Base-by-base conservation (phyloP, 1,140 invertebrate genomes). In the Rhyzopertha dominica region DNA sequence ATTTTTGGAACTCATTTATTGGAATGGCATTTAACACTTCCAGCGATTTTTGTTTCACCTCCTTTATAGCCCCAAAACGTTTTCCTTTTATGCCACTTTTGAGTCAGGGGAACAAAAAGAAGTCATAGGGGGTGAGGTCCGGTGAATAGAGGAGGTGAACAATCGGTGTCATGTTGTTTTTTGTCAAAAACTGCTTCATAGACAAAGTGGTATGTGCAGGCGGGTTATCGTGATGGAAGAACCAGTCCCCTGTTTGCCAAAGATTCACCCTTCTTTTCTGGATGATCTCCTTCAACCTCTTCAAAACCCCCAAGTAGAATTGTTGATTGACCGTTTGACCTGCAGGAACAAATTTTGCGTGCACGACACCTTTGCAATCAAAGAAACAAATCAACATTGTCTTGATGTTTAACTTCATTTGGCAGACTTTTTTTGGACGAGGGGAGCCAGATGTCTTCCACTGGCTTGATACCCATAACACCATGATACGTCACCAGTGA, bases 241-340 rank as follows among this genome's bases (percentile, higher is more conserved):
- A n/a, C n/a, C n/a, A n/a, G n/a, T n/a, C n/a, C n/a, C n/a, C 31
- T 14, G 5, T 4, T 3, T 24, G 23, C 12, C 26, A 20, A 24
- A 13, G 12, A 7, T 12, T 10, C 36, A 25, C 23, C 3, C 36
- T 3, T 26, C 8, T 26, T n/a, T 26, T 26, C 25, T n/a, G 25
- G 22, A 24, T 4, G 36, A 38, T 17, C 3, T 24, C 10, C 26
- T 38, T 38, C 4, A 41, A 30, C 20, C 9, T 37, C 22, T 37
- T 19, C 12, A 22, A 19, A 5, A 37, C 35, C 5, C 22, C 35
- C 9, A 16, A 5, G 35, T 37, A 37, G 5, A 19, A 41, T n/a
- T 8, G 9, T 29, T 18, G 13, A 32, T 44, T 44, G 3, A 44
- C 22, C 4, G 34, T 36, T 20, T 44, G 43, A 9, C 43, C 32